Evolutionary conservation across 2,888 invertebrate genomes (phyloP), one percentile per base, ranked within the genome.

Genomic region (Fabriciana adippe): DNA sequence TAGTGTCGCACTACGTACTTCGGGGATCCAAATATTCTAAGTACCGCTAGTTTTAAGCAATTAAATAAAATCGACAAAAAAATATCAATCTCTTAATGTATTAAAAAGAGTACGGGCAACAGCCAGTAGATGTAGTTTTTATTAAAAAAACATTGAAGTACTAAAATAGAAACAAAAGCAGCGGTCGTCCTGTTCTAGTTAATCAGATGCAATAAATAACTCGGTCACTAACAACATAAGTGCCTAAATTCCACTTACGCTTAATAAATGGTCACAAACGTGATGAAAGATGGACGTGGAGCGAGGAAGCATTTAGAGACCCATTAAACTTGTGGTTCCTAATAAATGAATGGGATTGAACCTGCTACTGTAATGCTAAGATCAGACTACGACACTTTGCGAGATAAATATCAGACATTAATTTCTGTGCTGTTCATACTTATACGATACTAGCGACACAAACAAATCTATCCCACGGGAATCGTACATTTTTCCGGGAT

Each of bases 221-320:
- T 47, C 57, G 26, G 48, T 48, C 59, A 16, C 59, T 48, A 48
- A 26, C 48, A 18, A 35, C 11, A 11, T 41, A 41, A 41, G 31
- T n/a, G 21, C 47, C 59, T 59, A 59, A 59, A 59, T 59, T 13
- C 48, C 48, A 48, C 26, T 59, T 13, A 16, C 13, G 26, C 11
- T 16, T 31, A 13, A 15, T 31, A 48, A 31, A 48, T n/a, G 13
- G 14, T 59, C 59, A 13, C 26, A 8, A 41, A 8, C 35, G 11
- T 41, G 35, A 41, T 41, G 35, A 41, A 16, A 21, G 26, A 57
- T 57, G 45, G 45, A 47, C 21, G 11, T n/a, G 4, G 21, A 26
- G 15, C n/a, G n/a, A 59, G 59, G 48, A 59, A 48, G 59, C 26
- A 26, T 26, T 59, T 59, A 48, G 16, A 57, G 11, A n/a, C 18